phyloP scores from a whole-genome alignment of 2,113 vertebrate genomes.

The Sterna hirundo region DNA sequence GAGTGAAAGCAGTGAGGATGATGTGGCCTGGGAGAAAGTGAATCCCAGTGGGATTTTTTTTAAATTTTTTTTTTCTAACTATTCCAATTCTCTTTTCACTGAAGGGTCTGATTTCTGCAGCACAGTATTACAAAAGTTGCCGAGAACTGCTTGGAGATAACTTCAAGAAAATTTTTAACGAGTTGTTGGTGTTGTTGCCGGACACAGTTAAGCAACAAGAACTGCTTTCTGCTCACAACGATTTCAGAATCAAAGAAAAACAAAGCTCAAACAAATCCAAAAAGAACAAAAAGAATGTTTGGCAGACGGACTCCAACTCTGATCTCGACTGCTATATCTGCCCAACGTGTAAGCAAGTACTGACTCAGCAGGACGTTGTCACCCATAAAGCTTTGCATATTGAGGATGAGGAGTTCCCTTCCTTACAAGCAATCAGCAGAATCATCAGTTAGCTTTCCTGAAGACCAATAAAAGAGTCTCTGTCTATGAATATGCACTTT shows the following conservation, averaged over 20 bases:
- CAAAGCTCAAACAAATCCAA: conserved; percentile 76
- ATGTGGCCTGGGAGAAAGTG: background rate
- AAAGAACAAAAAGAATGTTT: conserved; percentile 87
- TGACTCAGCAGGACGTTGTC: conserved; percentile 85
- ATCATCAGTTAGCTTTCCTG: conserved; percentile 86
- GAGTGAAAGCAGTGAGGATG: background rate
- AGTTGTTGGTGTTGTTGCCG: conserved; percentile 91
- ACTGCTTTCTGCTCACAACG: conserved; percentile 88
- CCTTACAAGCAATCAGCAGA: conserved; percentile 90
- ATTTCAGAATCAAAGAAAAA: conserved; percentile 79
- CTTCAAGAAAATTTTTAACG: conserved; percentile 90
- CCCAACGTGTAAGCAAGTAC: conserved; percentile 91
- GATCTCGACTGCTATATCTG: conserved; percentile 92
- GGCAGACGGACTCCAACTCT: conserved; percentile 74
- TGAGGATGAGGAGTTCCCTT: conserved; percentile 90
- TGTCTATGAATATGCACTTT: background rate
- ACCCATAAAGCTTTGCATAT: conserved; percentile 89
- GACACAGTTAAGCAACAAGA: conserved; percentile 94
- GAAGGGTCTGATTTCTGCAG: conserved; percentile 89
- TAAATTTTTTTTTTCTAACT: background rate
- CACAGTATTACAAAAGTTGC: conserved; percentile 88
- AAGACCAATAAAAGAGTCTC: background rate
- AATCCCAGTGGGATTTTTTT: background rate
- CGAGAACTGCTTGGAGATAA: conserved; percentile 87
- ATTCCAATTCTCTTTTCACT: background rate